Base-by-base conservation (phyloP, 2,797 vertebrate genomes). In the Kryptopterus vitreolus region DNA sequence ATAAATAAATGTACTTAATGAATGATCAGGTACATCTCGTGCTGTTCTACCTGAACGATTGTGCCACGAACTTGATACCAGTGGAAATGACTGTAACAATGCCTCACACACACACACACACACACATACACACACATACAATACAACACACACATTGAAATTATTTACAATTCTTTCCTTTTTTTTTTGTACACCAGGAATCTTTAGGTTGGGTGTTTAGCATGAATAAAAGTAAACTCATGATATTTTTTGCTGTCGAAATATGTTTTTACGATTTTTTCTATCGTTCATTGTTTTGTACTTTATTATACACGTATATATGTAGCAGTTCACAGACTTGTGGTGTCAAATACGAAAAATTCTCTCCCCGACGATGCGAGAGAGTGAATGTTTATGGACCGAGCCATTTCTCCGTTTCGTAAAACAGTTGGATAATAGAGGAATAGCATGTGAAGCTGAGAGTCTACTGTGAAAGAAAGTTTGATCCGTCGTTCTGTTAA, bases 181-280 rank as follows among this genome's bases (percentile, higher is more conserved):
- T 87, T 88, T n/a, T n/a, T n/a, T n/a, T n/a, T n/a, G n/a, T 92
- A 88, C 70, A 82, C 91, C 90, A 86, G 83, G 89, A 86, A 83
- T 82, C 87, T 87, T 82, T 82, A 78, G 63, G 48, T 79, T 82
- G 74, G 88, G 90, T 91, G 90, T 88, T 90, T 80, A 90, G 92
- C 93, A 93, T 93, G 94, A 69, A 77, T 69, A 79, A 79, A 63
- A 63, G 53, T 80, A 46, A 61, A 33, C 18, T 48, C 62, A 69
- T n/a, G n/a, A n/a, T 86, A 76, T 85, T 84, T 90, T 73, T 92
- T 93, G 90, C 87, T 69, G 86, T 88, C 88, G 88, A 93, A 38
- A 84, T 88, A 83, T 86, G 86, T 87, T 82, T 87, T 85, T 85
- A 82, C 48, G 80, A 87, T 81, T 85, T 91, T 91, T 90, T 90